Evolutionary conservation across 2,888 invertebrate species (phyloP), one percentile per base, ranked within the genome.

Genomic region (Synanthedon formicaeformis): DNA sequence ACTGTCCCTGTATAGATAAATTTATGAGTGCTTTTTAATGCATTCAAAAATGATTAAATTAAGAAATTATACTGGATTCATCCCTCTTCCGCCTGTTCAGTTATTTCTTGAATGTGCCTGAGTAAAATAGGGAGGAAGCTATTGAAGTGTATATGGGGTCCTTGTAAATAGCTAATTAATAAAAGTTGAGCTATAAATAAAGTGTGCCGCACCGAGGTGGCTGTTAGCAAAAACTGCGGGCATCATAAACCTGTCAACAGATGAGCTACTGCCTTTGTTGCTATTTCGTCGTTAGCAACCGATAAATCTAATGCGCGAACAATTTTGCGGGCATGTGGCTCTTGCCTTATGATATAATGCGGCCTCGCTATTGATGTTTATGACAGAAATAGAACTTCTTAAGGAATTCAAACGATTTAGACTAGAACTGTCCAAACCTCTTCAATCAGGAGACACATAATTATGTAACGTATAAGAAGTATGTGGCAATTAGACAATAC

Each of bases 201-300:
- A 64, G 65, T 56, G 62, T 64, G 67, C 53, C 56, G 68, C 65
- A 64, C 61, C 69, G 73, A 72, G 78, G 77, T 71, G 77, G 81
- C 81, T 78, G 84, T 86, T 87, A 81, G 85, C 85, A 88, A 88
- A 88, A 88, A 88, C 86, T 87, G 85, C 78, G 81, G 78, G 81
- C 79, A 81, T 86, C 86, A 87, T 88, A 88, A 88, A 88, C 64
- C 86, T 88, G 88, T 88, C 88, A 66, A 58, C 81, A 66, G 76
- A 82, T 87, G 88, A 88, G 77, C 75, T 74, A 88, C 73, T 83
- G 87, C 86, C 85, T 86, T 88, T 87, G 87, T 84, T 79, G 82
- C 80, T 78, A 74, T 81, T 78, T 70, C 76, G 77, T 72, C 67
- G 66, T 57, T 65, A 70, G 66, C 62, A 65, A 62, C 68, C 77